These are phyloP conservation scores for Eilema depressum DNA, from an alignment of 2,888 invertebrate species.

Conservation along the genomic window DNA sequence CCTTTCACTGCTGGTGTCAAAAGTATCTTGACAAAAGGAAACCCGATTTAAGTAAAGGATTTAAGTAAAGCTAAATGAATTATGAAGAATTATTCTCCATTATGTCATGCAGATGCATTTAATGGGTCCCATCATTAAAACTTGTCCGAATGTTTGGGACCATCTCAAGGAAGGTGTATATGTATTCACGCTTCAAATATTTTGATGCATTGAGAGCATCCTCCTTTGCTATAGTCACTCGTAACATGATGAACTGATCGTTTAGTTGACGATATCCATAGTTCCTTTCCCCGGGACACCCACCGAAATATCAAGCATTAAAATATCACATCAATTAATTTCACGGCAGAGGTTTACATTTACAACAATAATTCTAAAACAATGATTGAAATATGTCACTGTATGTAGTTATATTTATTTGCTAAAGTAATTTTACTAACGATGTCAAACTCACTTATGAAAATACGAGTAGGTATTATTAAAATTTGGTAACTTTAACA, in stretches of 20 bases:
- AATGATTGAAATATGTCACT: no score
- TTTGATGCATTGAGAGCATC: no score
- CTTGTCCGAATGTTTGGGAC: no score
- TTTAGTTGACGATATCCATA: no score
- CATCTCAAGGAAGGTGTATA: no score
- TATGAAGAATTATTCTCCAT: neutral
- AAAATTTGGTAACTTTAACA: constrained; percentile 23
- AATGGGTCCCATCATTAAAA: no score
- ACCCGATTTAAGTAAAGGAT: neutral
- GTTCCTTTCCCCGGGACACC: no score
- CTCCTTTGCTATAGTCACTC: no score
- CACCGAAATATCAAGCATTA: no score
- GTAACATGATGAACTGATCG: no score
- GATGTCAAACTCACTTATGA: neutral
- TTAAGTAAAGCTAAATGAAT: neutral
- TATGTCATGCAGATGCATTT: neutral
- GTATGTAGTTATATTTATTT: neutral
- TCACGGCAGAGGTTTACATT: neutral
- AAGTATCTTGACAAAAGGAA: neutral
- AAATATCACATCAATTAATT: neutral
- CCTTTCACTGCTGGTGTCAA: neutral
- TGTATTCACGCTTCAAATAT: no score
- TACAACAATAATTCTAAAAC: neutral
- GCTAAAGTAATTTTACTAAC: neutral
- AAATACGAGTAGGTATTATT: constrained; percentile 14